Evolutionary conservation across 2,797 vertebrate genomes (phyloP), one percentile per base, ranked within the genome.

Genomic region (Chaunax sp.): DNA sequence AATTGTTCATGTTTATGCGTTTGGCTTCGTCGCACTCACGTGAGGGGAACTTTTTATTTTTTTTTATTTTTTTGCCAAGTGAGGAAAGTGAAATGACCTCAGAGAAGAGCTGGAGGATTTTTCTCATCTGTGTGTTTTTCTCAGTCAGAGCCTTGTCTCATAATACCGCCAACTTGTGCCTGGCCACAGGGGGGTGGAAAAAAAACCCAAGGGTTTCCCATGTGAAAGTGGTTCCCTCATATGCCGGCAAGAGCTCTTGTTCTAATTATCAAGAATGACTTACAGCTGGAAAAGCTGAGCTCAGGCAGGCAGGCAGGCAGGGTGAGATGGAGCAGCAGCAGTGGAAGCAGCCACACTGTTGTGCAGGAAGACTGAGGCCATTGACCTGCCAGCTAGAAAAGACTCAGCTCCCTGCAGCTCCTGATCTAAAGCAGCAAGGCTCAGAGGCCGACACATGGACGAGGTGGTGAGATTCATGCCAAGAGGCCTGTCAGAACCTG

Each of bases 221-320:
- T 86, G 66, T 88, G 82, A 88, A 88, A 81, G 82, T 79, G 82
- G 77, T 80, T 90, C 76, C 72, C 81, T 82, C 46, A 35, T 35
- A 26, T 51, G 72, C 33, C 61, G 59, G 72, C 61, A 12, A 78
- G 41, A 75, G 63, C 64, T 75, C 78, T 74, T 38, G 62, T 74
- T 57, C 79, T 83, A 90, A 87, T 90, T 86, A 84, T 61, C 52
- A 26, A 37, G 76, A 84, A 72, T 73, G 69, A 86, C 37, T 61
- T 83, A 73, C 1, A 55, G 65, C 78, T 88, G 91, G 90, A 93
- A 93, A 92, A 86, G 80, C 75, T 91, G 89, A 92, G 84, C 78
- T 82, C 76, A 85, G 84, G 61, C 78, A 35, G 64, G 52, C 58
- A 38, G 68, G 60, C 33, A 19, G 43, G 41, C 53, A 46, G 72